Base-by-base conservation (phyloP, 1,140 invertebrate species). In the Schlechtendalia chinensis region DNA sequence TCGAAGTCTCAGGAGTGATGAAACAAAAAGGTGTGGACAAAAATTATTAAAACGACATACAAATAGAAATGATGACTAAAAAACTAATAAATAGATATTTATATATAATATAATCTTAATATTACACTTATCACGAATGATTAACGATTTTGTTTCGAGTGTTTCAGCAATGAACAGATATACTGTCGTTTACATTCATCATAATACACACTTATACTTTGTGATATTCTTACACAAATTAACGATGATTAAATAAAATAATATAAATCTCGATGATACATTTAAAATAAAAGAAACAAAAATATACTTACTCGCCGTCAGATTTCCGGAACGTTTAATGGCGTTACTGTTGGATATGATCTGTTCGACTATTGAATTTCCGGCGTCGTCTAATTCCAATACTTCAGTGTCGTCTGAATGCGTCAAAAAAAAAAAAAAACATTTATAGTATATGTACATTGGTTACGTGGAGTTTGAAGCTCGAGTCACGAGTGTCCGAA, bases 361-460 rank as follows among this genome's bases (percentile, higher is more conserved):
- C 4, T 79, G 75, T n/a, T 63, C 75, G 16, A 50, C 75, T 24
- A 79, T 79, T 1, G 54, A 61, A 14, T 79, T 79, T 5, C 32
- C 32, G 4, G 5, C 39, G 17, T 79, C 75, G 1, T 79, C 75
- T 14, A 79, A 50, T 19, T 79, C 75, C 58, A 79, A 63, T 8
- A 63, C 39, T 50, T 79, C 75, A 10, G 75, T 45, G 12, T 79
- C 75, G 47, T 79, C 75, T 79, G 39, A 3, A 22, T 19, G 39
- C 27, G 17, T n/a, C 6, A 58, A 58, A 59, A 22, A 39, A 39
- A 39, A 39, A 58, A 58, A 59, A 22, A 39, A 39, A 39, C 3
- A 39, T 39, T 39, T 39, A 39, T 8, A n/a, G 32, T 39, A 39
- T 8, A 39, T 8, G 8, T 39, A 39, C 32, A 8, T 39, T 39